These are phyloP conservation scores for Camponotus vicinus DNA, from an alignment of 1,140 invertebrate species.

Conservation along the genomic window DNA sequence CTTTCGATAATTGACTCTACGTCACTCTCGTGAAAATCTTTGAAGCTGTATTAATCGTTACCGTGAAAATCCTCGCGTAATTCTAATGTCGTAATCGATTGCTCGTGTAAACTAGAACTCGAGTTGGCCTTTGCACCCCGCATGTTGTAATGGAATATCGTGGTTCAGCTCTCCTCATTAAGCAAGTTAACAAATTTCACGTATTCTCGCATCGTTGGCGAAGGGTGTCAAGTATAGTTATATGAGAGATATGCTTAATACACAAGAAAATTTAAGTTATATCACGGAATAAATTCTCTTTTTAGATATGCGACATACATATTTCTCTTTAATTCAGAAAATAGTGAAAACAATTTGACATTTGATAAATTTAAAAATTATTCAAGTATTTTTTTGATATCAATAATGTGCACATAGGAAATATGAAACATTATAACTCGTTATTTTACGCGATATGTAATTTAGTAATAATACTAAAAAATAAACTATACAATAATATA, in stretches of 20 bases:
- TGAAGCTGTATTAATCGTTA: neutral
- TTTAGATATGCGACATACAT: neutral
- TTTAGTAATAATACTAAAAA: neutral
- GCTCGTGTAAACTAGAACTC: conserved; percentile 29
- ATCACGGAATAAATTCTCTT: neutral
- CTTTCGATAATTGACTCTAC: neutral
- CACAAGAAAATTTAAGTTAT: conserved; percentile 5
- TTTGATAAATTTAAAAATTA: neutral
- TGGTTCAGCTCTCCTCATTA: conserved; percentile 44
- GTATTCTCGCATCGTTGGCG: neutral
- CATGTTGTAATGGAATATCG: conserved; percentile 23
- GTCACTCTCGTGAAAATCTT: neutral
- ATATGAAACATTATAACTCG: neutral
- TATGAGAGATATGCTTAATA: conserved; percentile 4
- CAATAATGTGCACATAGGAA: too few species aligned
- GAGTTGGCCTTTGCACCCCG: neutral
- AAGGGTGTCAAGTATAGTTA: conserved; percentile 7
- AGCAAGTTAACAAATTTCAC: conserved; percentile 47
- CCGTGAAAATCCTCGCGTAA: conserved; percentile 21
- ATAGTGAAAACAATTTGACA: neutral
- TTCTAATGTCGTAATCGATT: conserved; percentile 17
- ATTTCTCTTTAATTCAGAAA: neutral
- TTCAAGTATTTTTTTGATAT: neutral
- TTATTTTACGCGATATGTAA: neutral
- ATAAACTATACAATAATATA: neutral